Evolutionary conservation across 2,797 vertebrate genomes (phyloP).

Genomic region (Spondyliosoma cantharus): DNA sequence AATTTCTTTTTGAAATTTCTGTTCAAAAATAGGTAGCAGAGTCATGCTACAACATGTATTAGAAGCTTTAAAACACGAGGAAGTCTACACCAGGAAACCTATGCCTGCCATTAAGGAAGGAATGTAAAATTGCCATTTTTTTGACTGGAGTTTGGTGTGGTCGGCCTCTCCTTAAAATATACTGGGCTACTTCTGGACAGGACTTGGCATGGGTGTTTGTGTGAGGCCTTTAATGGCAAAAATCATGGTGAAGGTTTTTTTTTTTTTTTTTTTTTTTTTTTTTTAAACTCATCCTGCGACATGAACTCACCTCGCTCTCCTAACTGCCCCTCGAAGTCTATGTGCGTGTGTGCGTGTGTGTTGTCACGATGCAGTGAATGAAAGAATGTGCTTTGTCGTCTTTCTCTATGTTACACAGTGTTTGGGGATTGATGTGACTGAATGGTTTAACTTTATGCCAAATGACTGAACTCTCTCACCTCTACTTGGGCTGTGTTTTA

Average conservation of each 20-base stretch:
- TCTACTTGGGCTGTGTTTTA: slow-evolving; percentile 33
- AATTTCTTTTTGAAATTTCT: neutral
- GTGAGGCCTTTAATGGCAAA: slow-evolving; percentile 42
- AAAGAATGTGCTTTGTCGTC: slow-evolving; percentile 40
- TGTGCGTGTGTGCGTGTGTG: slow-evolving; percentile 37
- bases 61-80: slow-evolving; percentile 3
- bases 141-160: slow-evolving; percentile 48
- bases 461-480: slow-evolving; percentile 74
- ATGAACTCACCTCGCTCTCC: slow-evolving; percentile 37
- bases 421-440: slow-evolving; percentile 64
- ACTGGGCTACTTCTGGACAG: slow-evolving; percentile 23
- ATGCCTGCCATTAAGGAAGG: neutral
- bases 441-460: slow-evolving; percentile 71
- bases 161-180: slow-evolving; percentile 1
- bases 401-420: slow-evolving; percentile 55
- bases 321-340: slow-evolving; percentile 37
- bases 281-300: slow-evolving; percentile 53
- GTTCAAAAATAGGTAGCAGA: neutral
- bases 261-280: neutral
- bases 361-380: slow-evolving; percentile 44
- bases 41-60: neutral
- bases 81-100: neutral
- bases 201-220: slow-evolving; percentile 27
- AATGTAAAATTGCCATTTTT: neutral
- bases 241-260: slow-evolving; percentile 57